phyloP scores from a whole-genome alignment of 2,797 vertebrate species.

The Poecilia gillii region DNA sequence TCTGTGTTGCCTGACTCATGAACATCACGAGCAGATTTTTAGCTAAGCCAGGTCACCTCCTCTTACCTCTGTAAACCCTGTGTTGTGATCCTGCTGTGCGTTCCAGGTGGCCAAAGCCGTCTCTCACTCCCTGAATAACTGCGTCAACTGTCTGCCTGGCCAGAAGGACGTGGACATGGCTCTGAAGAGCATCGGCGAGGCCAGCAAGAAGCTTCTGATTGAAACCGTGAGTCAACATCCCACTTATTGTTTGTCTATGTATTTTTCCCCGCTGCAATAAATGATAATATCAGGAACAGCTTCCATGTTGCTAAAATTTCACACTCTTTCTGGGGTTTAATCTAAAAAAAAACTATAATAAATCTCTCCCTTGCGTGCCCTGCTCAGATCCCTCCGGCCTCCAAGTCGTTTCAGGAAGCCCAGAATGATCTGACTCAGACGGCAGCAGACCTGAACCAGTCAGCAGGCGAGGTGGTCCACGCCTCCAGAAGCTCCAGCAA shows the following conservation, averaged over 20 bases:
- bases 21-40: constrained; percentile 32
- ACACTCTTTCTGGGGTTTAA: too few species aligned
- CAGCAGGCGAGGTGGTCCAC: constrained; percentile 95
- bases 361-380: neutral
- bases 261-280: neutral
- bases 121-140: constrained; percentile 97
- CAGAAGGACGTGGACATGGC: constrained; percentile 99
- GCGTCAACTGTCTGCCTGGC: constrained; percentile 97
- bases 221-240: constrained; percentile 85
- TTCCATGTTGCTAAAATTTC: neutral
- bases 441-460: constrained; percentile 95
- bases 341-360: neutral
- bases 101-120: constrained; percentile 96
- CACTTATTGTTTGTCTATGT: neutral
- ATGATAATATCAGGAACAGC: neutral
- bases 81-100: constrained; percentile 25
- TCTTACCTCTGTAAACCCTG: constrained; percentile 11
- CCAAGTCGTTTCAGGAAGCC: constrained; percentile 96
- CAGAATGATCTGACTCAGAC: constrained; percentile 96
- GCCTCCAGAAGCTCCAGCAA: constrained; percentile 92
- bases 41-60: constrained; percentile 9
- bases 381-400: constrained; percentile 88
- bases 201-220: constrained; percentile 97
- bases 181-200: constrained; percentile 96
- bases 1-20: constrained; percentile 37